A percentile compares a stretch with the other conserved stretches of the same genome.
Evolutionary conservation across 2,888 invertebrate species (phyloP).

Genomic region (Scaptomyza reducta): DNA sequence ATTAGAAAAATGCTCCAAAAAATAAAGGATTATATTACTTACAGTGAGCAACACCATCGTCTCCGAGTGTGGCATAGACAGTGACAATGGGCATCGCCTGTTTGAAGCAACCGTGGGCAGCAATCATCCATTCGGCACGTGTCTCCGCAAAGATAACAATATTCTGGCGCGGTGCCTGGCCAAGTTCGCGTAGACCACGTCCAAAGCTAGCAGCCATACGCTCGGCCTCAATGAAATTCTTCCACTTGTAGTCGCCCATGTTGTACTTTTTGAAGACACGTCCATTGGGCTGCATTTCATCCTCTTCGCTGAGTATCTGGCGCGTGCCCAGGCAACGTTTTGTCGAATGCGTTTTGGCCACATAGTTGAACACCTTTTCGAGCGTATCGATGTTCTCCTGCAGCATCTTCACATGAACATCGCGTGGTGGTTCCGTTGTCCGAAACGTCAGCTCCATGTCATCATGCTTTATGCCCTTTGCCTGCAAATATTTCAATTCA

Average conservation of each 20-base stretch:
- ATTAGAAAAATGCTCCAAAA: too few species aligned
- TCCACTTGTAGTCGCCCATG: constrained; percentile 97
- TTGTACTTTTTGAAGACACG: constrained; percentile 98
- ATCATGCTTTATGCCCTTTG: constrained; percentile 88
- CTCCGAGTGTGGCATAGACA: constrained; percentile 97
- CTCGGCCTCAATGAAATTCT: constrained; percentile 90
- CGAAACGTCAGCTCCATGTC: constrained; percentile 89
- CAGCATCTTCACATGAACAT: constrained; percentile 89
- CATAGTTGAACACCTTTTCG: constrained; percentile 92
- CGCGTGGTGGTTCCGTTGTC: constrained; percentile 88
- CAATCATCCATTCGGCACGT: constrained; percentile 98
- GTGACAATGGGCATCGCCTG: constrained; percentile 98
- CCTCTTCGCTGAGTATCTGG: constrained; percentile 95
- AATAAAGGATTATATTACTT: too few species aligned
- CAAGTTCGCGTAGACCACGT: constrained; percentile 92
- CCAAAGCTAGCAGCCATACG: constrained; percentile 91
- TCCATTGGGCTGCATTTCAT: constrained; percentile 97
- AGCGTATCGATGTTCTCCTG: constrained; percentile 92
- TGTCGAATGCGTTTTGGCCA: constrained; percentile 89
- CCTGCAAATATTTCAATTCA: constrained; percentile 85
- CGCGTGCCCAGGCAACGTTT: constrained; percentile 95
- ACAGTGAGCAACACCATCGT: constrained; percentile 98
- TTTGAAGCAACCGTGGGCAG: constrained; percentile 97
- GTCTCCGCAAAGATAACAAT: constrained; percentile 99
- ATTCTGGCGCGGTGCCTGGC: constrained; percentile 89